Conservation (phyloP, 2,113 vertebrate genomes). For the Lasiurus cinereus region DNA sequence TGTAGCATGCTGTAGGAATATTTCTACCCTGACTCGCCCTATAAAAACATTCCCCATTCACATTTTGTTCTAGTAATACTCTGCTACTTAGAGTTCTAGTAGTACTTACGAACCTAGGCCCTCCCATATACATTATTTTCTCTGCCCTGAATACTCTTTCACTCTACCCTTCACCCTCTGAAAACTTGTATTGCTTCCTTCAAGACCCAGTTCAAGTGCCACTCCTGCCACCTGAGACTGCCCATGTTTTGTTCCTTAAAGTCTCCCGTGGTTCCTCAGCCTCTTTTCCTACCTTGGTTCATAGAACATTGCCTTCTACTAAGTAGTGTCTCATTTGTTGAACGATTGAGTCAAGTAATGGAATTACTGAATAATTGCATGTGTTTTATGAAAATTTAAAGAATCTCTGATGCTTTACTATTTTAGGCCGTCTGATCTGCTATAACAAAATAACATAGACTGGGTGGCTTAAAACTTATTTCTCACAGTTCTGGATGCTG, state of each 20-base stretch:
- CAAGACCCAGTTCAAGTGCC: neutral
- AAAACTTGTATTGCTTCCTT: neutral
- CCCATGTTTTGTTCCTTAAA: neutral
- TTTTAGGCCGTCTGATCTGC: neutral
- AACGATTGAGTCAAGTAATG: neutral
- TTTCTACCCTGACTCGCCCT: neutral
- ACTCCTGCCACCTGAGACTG: neutral
- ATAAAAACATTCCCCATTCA: neutral
- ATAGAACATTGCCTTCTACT: neutral
- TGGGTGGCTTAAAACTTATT: neutral
- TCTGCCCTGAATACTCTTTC: neutral
- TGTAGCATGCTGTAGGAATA: neutral
- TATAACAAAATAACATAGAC: neutral
- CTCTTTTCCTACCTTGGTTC: neutral
- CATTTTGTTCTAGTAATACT: neutral
- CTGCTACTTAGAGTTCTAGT: neutral
- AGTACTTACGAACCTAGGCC: too few species aligned
- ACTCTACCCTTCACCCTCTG: neutral
- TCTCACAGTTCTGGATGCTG: neutral
- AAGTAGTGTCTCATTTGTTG: neutral
- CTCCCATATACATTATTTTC: rapidly evolving
- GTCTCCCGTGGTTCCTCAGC: neutral
- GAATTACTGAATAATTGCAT: neutral
- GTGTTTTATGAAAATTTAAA: neutral
- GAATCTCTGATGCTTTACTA: neutral